These are phyloP conservation scores for Podocnemis expansa DNA, from an alignment of 2,113 vertebrate species.

Conservation along the genomic window DNA sequence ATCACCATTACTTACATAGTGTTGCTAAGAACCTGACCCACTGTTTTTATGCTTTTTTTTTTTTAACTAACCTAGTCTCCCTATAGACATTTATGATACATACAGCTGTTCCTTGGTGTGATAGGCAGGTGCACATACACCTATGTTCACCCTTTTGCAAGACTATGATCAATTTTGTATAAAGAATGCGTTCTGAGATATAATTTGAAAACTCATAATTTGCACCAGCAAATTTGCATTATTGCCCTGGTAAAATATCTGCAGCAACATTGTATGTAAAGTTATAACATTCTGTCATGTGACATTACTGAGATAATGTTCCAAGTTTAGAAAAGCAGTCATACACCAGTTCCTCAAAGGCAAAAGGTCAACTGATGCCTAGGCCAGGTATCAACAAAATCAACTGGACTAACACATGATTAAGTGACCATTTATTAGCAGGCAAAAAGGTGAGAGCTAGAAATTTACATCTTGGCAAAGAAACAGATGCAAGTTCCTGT, in stretches of 20 bases:
- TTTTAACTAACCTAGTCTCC: not conserved
- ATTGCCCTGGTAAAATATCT: not conserved
- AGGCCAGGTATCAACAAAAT: not conserved
- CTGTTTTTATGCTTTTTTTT: not conserved
- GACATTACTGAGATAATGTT: not conserved
- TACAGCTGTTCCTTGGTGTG: not conserved
- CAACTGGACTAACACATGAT: not conserved
- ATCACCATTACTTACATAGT: not conserved
- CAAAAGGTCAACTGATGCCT: not conserved
- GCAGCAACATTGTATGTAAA: not conserved
- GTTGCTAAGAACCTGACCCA: not conserved
- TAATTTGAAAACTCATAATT: not conserved
- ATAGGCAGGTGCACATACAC: not conserved
- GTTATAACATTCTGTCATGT: not conserved
- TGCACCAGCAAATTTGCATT: not conserved
- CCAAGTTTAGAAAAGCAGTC: not conserved
- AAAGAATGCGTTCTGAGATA: not conserved
- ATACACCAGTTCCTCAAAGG: no score
- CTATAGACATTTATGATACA: not conserved
- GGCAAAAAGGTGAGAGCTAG: not conserved
- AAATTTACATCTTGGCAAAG: not conserved
- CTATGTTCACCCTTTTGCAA: not conserved
- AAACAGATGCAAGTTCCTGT: not conserved
- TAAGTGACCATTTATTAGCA: not conserved
- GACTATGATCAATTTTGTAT: not conserved